Evolutionary conservation across 2,113 vertebrate genomes (phyloP).

Genomic region (Pelodiscus sinensis): DNA sequence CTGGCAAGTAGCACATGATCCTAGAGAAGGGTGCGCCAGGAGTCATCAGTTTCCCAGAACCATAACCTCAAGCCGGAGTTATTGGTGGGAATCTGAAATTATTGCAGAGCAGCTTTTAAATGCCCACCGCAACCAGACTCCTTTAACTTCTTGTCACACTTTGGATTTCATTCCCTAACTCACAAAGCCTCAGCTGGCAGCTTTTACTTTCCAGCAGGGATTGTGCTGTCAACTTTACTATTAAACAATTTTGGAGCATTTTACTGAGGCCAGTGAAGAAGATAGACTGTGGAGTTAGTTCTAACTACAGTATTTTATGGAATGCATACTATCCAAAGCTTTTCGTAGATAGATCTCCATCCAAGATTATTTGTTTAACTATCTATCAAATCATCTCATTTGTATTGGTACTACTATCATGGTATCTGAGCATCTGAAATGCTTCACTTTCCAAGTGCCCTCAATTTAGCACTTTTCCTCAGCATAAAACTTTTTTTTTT

Average conservation of each 20-base stretch:
- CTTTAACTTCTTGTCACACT: neutral
- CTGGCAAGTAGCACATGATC: neutral
- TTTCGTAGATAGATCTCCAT: neutral
- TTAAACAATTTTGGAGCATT: neutral
- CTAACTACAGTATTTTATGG: neutral
- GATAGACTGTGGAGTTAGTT: neutral
- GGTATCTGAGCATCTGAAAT: neutral
- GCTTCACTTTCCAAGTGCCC: neutral
- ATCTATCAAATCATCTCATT: neutral
- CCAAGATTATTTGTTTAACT: neutral
- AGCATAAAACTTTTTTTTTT: neutral
- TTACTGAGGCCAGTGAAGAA: neutral
- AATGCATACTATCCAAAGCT: neutral
- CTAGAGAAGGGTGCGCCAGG: neutral
- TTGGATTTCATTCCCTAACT: neutral
- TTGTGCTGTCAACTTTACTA: neutral
- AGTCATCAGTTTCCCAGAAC: neutral
- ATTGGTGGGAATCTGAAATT: neutral
- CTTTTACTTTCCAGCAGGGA: slow-evolving; percentile 51
- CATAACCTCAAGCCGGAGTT: neutral
- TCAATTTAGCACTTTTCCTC: neutral
- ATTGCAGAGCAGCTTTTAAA: neutral
- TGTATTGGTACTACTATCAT: neutral
- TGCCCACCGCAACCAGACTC: slow-evolving; percentile 9
- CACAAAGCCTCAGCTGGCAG: slow-evolving; percentile 3